Percentiles rank a stretch among this genome's conserved stretches.
These are phyloP conservation scores for Coenobita brevimanus DNA, from an alignment of 1,140 invertebrate genomes.

Conservation along the genomic window DNA sequence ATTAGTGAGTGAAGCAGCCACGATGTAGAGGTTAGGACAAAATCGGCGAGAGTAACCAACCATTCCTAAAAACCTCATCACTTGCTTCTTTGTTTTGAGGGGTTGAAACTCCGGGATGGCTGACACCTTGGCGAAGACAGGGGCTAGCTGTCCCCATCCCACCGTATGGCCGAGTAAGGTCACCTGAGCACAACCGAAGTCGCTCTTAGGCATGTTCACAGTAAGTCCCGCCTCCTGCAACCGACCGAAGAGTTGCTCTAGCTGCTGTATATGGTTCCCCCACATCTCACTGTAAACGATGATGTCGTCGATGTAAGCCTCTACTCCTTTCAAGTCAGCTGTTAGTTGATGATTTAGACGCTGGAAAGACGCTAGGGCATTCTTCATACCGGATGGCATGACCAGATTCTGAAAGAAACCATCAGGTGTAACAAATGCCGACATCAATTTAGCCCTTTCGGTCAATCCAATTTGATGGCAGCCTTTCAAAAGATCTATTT, in stretches of 20 bases:
- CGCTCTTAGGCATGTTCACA: not conserved
- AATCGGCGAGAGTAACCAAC: slow-evolving; percentile 16
- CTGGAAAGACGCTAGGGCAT: too few species aligned
- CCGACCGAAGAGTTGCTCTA: not conserved
- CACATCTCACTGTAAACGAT: too few species aligned
- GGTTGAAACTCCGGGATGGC: not conserved
- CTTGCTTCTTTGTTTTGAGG: not conserved
- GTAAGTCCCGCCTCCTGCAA: not conserved
- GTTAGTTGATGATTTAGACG: too few species aligned
- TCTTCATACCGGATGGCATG: too few species aligned
- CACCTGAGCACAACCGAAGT: not conserved
- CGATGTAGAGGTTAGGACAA: not conserved
- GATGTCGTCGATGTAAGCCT: too few species aligned
- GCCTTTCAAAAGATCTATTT: too few species aligned
- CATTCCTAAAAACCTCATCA: slow-evolving; percentile 15
- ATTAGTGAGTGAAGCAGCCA: not conserved
- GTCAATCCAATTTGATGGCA: too few species aligned
- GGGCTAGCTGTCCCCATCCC: not conserved
- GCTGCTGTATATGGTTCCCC: not conserved
- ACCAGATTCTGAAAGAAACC: too few species aligned
- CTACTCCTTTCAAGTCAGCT: too few species aligned
- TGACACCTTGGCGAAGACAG: not conserved
- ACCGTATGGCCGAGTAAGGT: not conserved
- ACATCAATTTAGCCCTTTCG: too few species aligned
- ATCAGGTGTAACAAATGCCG: too few species aligned